Conservation (phyloP, 1,140 invertebrate genomes). For the Diorhabda elongata region DNA sequence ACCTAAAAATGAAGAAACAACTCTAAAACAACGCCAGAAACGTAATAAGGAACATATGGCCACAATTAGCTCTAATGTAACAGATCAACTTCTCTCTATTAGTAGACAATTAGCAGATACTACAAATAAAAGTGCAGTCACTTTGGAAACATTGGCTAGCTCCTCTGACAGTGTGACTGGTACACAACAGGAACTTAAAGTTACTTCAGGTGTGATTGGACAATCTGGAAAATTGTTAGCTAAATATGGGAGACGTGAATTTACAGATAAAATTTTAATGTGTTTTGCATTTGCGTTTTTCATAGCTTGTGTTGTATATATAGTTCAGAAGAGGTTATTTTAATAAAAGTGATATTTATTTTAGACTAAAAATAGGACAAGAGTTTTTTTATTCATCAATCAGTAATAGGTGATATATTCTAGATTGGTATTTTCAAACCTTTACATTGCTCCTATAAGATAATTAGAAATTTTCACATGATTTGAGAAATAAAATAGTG, state of each 20-base stretch:
- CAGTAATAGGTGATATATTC: too few species aligned
- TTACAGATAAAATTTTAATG: conserved; percentile 90
- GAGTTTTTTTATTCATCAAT: too few species aligned
- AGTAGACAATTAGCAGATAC: conserved; percentile 79
- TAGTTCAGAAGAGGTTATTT: conserved; percentile 85
- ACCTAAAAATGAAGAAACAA: conserved; percentile 54
- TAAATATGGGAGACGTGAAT: conserved; percentile 90
- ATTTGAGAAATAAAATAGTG: too few species aligned
- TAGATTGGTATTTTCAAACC: too few species aligned
- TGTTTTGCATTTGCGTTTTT: conserved; percentile 90
- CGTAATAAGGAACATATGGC: conserved; percentile 61
- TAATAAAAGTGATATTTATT: conserved; percentile 43
- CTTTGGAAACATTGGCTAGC: conserved; percentile 74
- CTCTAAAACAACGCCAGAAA: conserved; percentile 58
- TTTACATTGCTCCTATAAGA: too few species aligned
- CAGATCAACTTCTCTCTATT: conserved; percentile 78
- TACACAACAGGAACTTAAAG: conserved; percentile 79
- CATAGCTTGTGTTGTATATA: conserved; percentile 84
- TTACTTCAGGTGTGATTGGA: conserved; percentile 79
- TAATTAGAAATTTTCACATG: too few species aligned
- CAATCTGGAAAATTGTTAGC: conserved; percentile 87
- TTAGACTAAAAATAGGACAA: too few species aligned
- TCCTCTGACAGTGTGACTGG: conserved; percentile 62
- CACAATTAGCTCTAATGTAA: conserved; percentile 66
- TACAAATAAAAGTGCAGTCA: conserved; percentile 76